A percentile compares a stretch with the other conserved stretches of the same genome.
Conservation (phyloP, 2,113 vertebrate genomes). For the Cavia aperea region DNA sequence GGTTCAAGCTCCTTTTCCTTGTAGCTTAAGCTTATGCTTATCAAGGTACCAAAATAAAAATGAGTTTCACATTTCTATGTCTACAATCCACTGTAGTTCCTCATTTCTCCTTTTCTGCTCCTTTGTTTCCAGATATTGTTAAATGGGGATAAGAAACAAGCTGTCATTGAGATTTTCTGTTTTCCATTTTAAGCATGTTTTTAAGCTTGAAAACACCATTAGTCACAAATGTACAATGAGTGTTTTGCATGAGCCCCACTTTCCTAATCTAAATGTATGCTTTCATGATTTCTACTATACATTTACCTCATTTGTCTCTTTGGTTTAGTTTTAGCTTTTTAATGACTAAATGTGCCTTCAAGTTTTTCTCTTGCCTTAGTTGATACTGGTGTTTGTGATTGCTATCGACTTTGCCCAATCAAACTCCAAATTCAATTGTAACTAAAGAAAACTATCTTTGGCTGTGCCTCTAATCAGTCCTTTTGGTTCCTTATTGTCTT, state of each 20-base stretch:
- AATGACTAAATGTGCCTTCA: background rate
- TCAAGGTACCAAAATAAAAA: background rate
- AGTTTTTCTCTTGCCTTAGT: background rate
- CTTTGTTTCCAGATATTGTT: background rate
- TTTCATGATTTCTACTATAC: background rate
- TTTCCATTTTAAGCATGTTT: background rate
- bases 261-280: background rate
- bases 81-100: rapidly evolving
- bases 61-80: background rate
- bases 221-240: background rate
- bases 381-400: background rate
- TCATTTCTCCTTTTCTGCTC: background rate
- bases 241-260: background rate
- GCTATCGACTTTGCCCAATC: background rate
- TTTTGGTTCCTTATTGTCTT: background rate
- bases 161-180: background rate
- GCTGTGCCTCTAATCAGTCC: background rate
- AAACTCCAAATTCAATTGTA: background rate
- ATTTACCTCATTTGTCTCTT: background rate
- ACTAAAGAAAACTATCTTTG: background rate
- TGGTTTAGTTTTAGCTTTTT: conserved; percentile 16
- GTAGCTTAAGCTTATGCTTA: background rate
- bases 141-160: background rate
- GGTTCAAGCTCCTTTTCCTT: background rate
- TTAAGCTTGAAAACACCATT: background rate